Conservation (phyloP, 2,888 invertebrate species). For the Orthosia cruda region DNA sequence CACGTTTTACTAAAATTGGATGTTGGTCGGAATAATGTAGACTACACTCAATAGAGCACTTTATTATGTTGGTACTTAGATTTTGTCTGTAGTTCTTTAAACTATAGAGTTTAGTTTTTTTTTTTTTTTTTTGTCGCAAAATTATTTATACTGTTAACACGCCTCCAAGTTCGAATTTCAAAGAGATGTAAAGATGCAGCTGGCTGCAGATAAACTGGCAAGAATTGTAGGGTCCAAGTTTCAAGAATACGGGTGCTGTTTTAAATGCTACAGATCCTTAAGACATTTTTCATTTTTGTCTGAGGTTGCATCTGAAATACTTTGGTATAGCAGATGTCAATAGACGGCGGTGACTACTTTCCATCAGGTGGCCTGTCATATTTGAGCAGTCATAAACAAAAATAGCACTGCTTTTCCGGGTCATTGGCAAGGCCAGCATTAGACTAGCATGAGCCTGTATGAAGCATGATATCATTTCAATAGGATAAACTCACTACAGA, state of each 20-base stretch:
- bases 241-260: neutral
- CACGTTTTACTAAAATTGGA: slow-evolving; percentile 30
- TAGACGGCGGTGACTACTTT: neutral
- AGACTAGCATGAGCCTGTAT: neutral
- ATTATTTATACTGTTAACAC: neutral
- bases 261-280: neutral
- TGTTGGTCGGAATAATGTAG: slow-evolving; percentile 4
- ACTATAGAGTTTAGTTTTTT: too few relatives aligned
- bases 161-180: slow-evolving; percentile 14
- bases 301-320: neutral
- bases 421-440: slow-evolving; percentile 5
- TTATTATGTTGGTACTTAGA: slow-evolving; percentile 9
- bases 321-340: neutral
- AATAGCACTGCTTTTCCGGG: neutral
- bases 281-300: neutral
- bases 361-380: neutral
- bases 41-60: slow-evolving; percentile 9
- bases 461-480: slow-evolving; percentile 37
- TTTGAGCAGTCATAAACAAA: neutral
- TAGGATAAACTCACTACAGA: slow-evolving; percentile 20
- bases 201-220: neutral
- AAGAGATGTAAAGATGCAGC: neutral
- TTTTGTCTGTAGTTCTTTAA: neutral
- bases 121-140: neutral
- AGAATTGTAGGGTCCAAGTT: neutral